phyloP scores from a whole-genome alignment of 2,113 vertebrate species.

The Nipponia nippon region DNA sequence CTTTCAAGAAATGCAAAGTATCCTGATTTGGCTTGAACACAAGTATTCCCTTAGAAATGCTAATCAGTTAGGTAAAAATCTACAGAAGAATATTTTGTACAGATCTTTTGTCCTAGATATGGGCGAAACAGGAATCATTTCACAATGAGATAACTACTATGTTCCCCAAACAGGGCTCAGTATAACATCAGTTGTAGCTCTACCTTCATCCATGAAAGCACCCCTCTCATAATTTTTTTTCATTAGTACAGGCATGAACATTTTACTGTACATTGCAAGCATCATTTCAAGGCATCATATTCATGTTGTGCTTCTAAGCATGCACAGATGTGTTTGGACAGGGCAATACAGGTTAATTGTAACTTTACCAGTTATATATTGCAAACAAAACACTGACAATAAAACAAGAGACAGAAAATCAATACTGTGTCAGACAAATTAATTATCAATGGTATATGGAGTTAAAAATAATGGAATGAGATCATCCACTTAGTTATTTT shows the following conservation, averaged over 20 bases:
- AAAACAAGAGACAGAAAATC: slow-evolving; percentile 70
- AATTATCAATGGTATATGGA: slow-evolving; percentile 72
- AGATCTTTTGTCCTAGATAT: neutral
- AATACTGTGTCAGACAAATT: slow-evolving; percentile 75
- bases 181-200: neutral
- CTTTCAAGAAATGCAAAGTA: slow-evolving; percentile 29
- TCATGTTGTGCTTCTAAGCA: neutral
- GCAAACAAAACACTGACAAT: slow-evolving; percentile 65
- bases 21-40: slow-evolving; percentile 9
- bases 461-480: slow-evolving; percentile 73
- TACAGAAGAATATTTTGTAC: neutral
- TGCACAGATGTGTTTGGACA: slow-evolving; percentile 1
- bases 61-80: slow-evolving; percentile 11
- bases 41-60: slow-evolving; percentile 35
- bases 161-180: neutral
- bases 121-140: neutral
- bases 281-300: neutral
- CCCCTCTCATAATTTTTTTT: neutral
- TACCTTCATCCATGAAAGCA: neutral
- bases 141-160: neutral
- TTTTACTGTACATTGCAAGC: neutral
- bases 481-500: slow-evolving; percentile 67
- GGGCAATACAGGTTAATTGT: slow-evolving; percentile 30
- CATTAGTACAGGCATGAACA: neutral
- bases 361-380: slow-evolving; percentile 52